A percentile compares a stretch with the other conserved stretches of the same genome.
Conservation (phyloP, 2,113 vertebrate species). For the Lepisosteus oculatus region DNA sequence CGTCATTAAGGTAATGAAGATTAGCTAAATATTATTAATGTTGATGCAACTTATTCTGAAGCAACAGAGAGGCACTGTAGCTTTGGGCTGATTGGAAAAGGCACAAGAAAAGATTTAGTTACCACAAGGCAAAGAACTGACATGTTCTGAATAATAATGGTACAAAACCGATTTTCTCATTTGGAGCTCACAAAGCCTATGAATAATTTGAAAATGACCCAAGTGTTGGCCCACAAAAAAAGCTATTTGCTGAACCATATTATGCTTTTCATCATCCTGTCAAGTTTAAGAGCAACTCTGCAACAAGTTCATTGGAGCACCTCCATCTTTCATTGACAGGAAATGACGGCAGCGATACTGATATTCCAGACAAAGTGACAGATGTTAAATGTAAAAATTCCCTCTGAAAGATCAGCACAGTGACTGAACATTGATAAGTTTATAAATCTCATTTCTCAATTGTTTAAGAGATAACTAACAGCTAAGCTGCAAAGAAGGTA, state of each 20-base stretch:
- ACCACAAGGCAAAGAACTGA: not conserved
- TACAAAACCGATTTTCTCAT: slow-evolving; percentile 10
- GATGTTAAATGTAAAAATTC: not conserved
- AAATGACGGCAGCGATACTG: not conserved
- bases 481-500: too few species aligned
- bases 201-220: slow-evolving; percentile 11
- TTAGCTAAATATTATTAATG: too few species aligned
- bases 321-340: slow-evolving; percentile 1
- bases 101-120: not conserved
- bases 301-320: not conserved
- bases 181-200: not conserved
- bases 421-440: too few species aligned
- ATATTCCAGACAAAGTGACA: not conserved
- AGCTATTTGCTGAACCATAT: not conserved
- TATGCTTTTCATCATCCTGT: slow-evolving; percentile 8
- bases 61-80: not conserved
- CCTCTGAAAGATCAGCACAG: not conserved
- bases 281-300: slow-evolving; percentile 13
- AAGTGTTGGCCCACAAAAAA: not conserved
- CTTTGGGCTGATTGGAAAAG: not conserved
- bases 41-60: too few species aligned
- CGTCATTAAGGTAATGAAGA: too few species aligned
- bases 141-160: not conserved
- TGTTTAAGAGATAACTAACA: too few species aligned
- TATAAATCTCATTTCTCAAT: too few species aligned